Evolutionary conservation across 2,113 vertebrate species (phyloP), one percentile per base, ranked within the genome.

Genomic region (Hydrolagus affinis): DNA sequence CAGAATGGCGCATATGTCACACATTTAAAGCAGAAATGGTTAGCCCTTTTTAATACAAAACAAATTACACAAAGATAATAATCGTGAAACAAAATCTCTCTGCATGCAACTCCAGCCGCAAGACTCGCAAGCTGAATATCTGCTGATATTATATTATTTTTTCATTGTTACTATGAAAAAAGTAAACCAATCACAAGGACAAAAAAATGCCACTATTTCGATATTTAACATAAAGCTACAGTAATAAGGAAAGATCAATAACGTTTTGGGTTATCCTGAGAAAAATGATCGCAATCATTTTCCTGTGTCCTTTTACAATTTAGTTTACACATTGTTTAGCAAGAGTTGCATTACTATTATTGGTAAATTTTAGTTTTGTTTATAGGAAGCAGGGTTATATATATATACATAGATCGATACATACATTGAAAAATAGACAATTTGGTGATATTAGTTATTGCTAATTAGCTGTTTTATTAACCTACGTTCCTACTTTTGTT

Each of bases 171-270:
- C 92, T 94, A 97, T 96, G 96, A 98, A 99, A 99, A 99, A 98
- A 98, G 97, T 99, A 98, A 99, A 98, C 97, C 97, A 95, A 95
- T 94, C 91, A 93, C 93, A 92, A 91, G 89, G 91, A 93, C 94
- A 95, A 94, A 95, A 44, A 44, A 90, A 94, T 94, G 94, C 94
- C 94, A 95, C 93, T 86, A 86, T 85, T 73, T 85, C 59, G 17
- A 83, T 85, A 86, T 91, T 92, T 93, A 94, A 92, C 93, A 93
- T 92, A 90, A 93, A 88, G 91, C 89, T 93, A 89, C 93, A 91
- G 91, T 93, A 90, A 92, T 90, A n/a, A 93, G 87, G 90, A n/a
- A 93, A 86, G 90, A 93, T 89, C 78, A 21, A 83, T 88, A 90
- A 92, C 89, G 89, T 89, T 94, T 93, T 95, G 91, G 93, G 91